phyloP scores from a whole-genome alignment of 2,797 vertebrate species.

The Tapera naevia region DNA sequence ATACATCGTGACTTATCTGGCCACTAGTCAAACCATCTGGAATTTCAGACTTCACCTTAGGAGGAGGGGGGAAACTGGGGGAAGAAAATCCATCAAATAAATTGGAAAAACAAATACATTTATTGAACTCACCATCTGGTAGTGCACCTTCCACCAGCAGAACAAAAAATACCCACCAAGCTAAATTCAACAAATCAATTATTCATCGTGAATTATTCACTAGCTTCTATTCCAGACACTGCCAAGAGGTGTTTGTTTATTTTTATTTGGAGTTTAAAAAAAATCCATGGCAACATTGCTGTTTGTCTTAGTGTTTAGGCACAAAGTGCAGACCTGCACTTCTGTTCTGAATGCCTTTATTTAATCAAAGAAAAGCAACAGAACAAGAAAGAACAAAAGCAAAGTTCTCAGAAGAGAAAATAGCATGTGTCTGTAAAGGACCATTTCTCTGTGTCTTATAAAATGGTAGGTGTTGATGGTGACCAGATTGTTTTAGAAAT shows the following conservation, averaged over 20 bases:
- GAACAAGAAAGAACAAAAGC: constrained; percentile 15
- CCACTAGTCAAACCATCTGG: constrained; percentile 62
- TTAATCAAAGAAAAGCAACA: constrained; percentile 26
- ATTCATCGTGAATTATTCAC: constrained; percentile 77
- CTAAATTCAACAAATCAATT: constrained; percentile 74
- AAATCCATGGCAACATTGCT: constrained; percentile 59
- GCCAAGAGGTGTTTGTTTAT: constrained; percentile 73
- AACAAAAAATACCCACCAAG: constrained; percentile 28
- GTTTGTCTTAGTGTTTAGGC: constrained; percentile 56
- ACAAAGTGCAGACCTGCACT: constrained; percentile 47
- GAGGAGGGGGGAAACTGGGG: background rate
- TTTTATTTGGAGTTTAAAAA: constrained; percentile 69
- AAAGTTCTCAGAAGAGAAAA: constrained; percentile 29
- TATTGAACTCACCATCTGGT: constrained; percentile 71
- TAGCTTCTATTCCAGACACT: constrained; percentile 63
- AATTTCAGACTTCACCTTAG: constrained; percentile 61
- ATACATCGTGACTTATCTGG: constrained; percentile 53
- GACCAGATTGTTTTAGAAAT: background rate
- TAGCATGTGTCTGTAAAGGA: background rate
- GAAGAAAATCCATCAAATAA: constrained; percentile 58
- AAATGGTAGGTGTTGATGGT: background rate
- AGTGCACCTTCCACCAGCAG: constrained; percentile 27
- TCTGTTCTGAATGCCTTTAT: constrained; percentile 47
- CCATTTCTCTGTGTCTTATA: background rate
- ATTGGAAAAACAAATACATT: constrained; percentile 73